phyloP scores from a whole-genome alignment of 2,113 vertebrate genomes.

The Ictidomys tridecemlineatus region DNA sequence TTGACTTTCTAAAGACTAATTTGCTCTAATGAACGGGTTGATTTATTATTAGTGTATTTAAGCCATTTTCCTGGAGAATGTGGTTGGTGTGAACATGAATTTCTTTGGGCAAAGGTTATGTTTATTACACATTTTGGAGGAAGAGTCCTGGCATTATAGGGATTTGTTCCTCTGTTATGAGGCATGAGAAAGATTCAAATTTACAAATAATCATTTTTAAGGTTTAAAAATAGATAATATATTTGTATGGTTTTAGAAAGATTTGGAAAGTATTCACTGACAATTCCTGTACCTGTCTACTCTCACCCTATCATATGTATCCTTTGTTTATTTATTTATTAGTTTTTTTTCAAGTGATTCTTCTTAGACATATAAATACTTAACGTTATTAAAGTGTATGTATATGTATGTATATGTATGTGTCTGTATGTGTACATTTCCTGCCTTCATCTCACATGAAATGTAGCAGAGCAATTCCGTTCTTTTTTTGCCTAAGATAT shows the following conservation, averaged over 20 bases:
- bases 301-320: not conserved
- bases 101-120: not conserved
- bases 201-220: not conserved
- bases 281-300: not conserved
- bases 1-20: slow-evolving; percentile 15
- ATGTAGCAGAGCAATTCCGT: not conserved
- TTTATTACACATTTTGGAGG: not conserved
- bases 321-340: not conserved
- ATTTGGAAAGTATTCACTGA: slow-evolving; percentile 2
- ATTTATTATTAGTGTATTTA: not conserved
- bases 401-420: not conserved
- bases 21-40: not conserved
- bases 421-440: not conserved
- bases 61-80: not conserved
- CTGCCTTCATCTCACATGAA: not conserved
- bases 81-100: not conserved
- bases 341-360: not conserved
- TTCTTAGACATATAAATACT: not conserved
- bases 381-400: not conserved
- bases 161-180: not conserved
- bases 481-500: slow-evolving; percentile 27
- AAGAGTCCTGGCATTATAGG: not conserved
- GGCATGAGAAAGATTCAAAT: not conserved
- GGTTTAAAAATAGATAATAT: slow-evolving; percentile 17
- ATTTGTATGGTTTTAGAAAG: not conserved